Conservation (phyloP, 2,797 vertebrate species). For the Cyclopterus lumpus region DNA sequence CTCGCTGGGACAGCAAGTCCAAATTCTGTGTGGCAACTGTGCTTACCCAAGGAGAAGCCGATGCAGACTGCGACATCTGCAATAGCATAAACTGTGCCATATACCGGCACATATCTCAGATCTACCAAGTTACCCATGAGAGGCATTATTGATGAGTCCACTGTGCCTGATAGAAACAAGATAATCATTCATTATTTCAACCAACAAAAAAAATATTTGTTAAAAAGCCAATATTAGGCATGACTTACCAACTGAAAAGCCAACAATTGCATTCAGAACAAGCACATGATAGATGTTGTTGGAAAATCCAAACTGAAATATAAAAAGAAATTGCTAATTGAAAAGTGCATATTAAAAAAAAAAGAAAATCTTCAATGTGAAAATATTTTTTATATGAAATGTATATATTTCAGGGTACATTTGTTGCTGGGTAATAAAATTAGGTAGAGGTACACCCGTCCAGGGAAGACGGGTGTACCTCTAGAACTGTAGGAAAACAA, state of each 20-base stretch:
- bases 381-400: too few species aligned
- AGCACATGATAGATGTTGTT: conserved; percentile 90
- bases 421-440: too few species aligned
- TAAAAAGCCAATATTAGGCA: background rate
- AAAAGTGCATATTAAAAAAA: too few species aligned
- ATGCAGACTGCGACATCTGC: conserved; percentile 18
- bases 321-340: conserved; percentile 5
- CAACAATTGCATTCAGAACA: conserved; percentile 89
- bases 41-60: conserved; percentile 26
- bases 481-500: background rate
- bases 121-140: conserved; percentile 30
- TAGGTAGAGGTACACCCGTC: too few species aligned
- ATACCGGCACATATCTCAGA: conserved; percentile 20
- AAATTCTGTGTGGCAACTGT: background rate
- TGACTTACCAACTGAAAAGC: conserved; percentile 91
- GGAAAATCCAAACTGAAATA: conserved; percentile 87
- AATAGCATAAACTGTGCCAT: conserved; percentile 33
- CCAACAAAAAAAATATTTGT: background rate
- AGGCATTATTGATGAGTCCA: conserved; percentile 27
- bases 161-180: conserved; percentile 2
- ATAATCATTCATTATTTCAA: background rate
- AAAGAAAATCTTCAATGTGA: too few species aligned
- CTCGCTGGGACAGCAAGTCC: background rate
- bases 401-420: too few species aligned
- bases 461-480: too few species aligned